These are phyloP conservation scores for Silvanus unidentatus DNA, from an alignment of 2,888 invertebrate species.

Conservation along the genomic window DNA sequence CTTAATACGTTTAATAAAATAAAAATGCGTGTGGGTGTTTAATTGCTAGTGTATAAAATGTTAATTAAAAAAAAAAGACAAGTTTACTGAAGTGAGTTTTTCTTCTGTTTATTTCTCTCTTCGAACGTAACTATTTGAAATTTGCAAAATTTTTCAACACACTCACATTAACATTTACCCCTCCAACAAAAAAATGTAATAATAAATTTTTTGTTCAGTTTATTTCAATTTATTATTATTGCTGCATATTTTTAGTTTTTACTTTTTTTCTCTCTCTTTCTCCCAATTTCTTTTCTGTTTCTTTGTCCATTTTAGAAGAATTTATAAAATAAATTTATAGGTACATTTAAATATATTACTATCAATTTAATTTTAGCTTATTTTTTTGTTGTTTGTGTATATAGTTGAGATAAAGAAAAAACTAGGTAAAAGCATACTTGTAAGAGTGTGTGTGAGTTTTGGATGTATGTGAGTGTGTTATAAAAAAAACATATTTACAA, in stretches of 20 bases:
- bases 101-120: too few species aligned
- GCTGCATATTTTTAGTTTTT: constrained; percentile 14
- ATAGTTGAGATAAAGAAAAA: constrained; percentile 18
- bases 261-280: constrained; percentile 35
- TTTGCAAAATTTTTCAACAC: too few species aligned
- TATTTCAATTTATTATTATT: too few species aligned
- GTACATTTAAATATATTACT: constrained; percentile 17
- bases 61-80: constrained; percentile 19
- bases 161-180: too few species aligned
- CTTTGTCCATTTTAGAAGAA: constrained; percentile 30
- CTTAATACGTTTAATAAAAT: constrained; percentile 9
- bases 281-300: constrained; percentile 36
- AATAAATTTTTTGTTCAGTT: too few species aligned
- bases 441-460: background rate
- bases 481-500: too few species aligned
- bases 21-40: too few species aligned
- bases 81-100: background rate
- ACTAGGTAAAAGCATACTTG: background rate
- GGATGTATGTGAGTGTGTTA: too few species aligned
- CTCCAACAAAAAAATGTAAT: too few species aligned
- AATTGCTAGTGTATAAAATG: constrained; percentile 21
- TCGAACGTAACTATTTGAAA: too few species aligned
- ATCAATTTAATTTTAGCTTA: constrained; percentile 28
- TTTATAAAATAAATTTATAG: constrained; percentile 28
- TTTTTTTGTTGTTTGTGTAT: constrained; percentile 28